Percentiles rank a stretch among this genome's conserved stretches.
Conservation (phyloP, 2,888 invertebrate species). For the Sinhomidia bicolor region DNA sequence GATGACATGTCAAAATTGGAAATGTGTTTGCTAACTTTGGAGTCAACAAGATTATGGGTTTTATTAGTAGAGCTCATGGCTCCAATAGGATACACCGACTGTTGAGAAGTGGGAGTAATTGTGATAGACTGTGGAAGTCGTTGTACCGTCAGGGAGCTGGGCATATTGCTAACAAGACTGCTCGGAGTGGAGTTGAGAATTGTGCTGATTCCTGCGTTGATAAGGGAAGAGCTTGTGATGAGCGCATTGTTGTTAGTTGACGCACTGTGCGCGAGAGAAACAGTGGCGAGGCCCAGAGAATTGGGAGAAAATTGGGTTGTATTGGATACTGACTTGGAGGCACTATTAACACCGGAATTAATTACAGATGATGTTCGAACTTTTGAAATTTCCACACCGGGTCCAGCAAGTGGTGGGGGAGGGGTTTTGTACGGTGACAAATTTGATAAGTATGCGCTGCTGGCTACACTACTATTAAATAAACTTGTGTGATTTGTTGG, state of each 20-base stretch:
- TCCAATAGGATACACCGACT: background rate
- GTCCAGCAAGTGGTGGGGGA: slow-evolving; percentile 58
- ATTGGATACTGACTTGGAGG: background rate
- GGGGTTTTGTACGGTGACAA: slow-evolving; percentile 51
- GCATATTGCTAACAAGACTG: slow-evolving; percentile 31
- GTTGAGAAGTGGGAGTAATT: slow-evolving; percentile 67
- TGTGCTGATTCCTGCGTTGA: slow-evolving; percentile 42
- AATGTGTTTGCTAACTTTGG: slow-evolving; percentile 59
- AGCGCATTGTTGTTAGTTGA: slow-evolving; percentile 32
- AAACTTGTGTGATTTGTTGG: slow-evolving; percentile 16
- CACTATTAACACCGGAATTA: background rate
- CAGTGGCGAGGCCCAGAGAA: slow-evolving; percentile 16
- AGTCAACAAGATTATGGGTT: slow-evolving; percentile 3
- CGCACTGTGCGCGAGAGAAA: slow-evolving; percentile 12
- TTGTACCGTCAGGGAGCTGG: slow-evolving; percentile 63
- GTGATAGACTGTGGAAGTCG: slow-evolving; percentile 73
- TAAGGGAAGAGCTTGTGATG: background rate
- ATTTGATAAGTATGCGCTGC: slow-evolving; percentile 15
- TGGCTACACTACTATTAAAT: background rate
- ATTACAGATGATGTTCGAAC: slow-evolving; percentile 42
- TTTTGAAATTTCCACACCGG: slow-evolving; percentile 76
- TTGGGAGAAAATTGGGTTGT: background rate
- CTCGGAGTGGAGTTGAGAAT: slow-evolving; percentile 26
- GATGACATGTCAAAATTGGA: slow-evolving; percentile 71
- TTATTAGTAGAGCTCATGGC: background rate